phyloP scores from a whole-genome alignment of 2,888 invertebrate genomes.

The Campopleginae sp. region DNA sequence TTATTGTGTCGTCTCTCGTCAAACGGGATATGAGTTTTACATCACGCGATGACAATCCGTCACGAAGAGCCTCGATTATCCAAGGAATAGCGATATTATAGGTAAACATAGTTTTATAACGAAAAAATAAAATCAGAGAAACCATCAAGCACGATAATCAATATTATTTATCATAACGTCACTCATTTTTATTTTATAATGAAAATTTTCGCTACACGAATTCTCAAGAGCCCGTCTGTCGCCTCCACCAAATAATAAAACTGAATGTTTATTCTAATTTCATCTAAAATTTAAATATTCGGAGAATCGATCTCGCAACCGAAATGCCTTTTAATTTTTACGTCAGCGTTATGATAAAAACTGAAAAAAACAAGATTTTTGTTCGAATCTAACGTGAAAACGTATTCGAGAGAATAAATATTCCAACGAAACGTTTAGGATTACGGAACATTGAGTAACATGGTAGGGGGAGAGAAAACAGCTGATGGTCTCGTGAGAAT shows the following conservation, averaged over 20 bases:
- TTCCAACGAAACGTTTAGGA: background rate
- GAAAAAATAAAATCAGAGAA: background rate
- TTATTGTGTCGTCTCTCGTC: constrained; percentile 2
- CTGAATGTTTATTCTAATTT: background rate
- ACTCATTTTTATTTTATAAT: background rate
- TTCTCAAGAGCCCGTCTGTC: background rate
- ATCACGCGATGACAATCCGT: constrained; percentile 55
- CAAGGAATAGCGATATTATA: constrained; percentile 31
- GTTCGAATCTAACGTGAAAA: background rate
- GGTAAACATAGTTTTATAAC: constrained; percentile 14
- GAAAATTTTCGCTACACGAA: background rate
- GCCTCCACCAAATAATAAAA: background rate
- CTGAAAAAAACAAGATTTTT: background rate
- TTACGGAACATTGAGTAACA: constrained; percentile 18
- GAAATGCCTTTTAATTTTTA: background rate
- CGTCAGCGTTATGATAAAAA: background rate
- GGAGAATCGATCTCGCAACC: background rate
- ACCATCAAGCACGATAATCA: background rate
- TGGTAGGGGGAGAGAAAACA: background rate
- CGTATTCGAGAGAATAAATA: background rate
- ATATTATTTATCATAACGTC: background rate
- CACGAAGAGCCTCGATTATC: constrained; percentile 48
- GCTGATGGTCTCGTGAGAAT: constrained; percentile 43
- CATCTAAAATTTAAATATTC: background rate
- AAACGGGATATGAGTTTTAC: constrained; percentile 28